A percentile compares a stretch with the other conserved stretches of the same genome.
Conservation (phyloP, 1,140 invertebrate species). For the Leptinotarsa undecemlineata region DNA sequence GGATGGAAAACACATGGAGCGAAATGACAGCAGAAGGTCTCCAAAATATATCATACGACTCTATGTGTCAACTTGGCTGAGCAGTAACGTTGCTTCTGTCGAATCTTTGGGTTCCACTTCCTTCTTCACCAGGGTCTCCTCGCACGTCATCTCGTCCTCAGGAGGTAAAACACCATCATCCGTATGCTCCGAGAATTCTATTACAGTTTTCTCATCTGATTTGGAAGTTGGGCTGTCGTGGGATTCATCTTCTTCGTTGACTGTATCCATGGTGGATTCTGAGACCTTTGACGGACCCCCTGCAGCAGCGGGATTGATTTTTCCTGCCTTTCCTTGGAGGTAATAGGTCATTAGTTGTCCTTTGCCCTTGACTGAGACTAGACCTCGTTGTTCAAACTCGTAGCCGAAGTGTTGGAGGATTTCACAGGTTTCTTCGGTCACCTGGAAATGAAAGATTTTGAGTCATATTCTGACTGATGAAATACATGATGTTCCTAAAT, state of each 20-base stretch:
- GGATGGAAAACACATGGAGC: too few species aligned
- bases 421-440: constrained; percentile 87
- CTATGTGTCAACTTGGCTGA: constrained; percentile 35
- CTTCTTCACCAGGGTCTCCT: constrained; percentile 28
- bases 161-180: constrained; percentile 44
- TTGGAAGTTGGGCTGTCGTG: constrained; percentile 50
- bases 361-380: constrained; percentile 93
- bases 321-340: constrained; percentile 74
- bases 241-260: constrained; percentile 52
- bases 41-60: not conserved
- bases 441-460: constrained; percentile 59
- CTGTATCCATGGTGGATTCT: constrained; percentile 43
- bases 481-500: too few species aligned
- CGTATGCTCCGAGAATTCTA: constrained; percentile 49
- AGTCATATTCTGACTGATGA: too few species aligned
- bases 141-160: constrained; percentile 32
- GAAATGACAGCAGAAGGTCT: too few species aligned
- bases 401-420: constrained; percentile 88
- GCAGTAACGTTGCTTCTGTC: constrained; percentile 35
- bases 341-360: constrained; percentile 95
- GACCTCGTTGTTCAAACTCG: constrained; percentile 86
- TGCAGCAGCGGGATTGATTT: constrained; percentile 56
- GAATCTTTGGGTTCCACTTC: constrained; percentile 36
- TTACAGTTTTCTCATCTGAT: constrained; percentile 53
- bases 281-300: constrained; percentile 44